Evolutionary conservation across 35 echinoderm and acorn worm species (phyloP), one percentile per base, ranked within the genome.

Genomic region (Apostichopus parvimensis): DNA sequence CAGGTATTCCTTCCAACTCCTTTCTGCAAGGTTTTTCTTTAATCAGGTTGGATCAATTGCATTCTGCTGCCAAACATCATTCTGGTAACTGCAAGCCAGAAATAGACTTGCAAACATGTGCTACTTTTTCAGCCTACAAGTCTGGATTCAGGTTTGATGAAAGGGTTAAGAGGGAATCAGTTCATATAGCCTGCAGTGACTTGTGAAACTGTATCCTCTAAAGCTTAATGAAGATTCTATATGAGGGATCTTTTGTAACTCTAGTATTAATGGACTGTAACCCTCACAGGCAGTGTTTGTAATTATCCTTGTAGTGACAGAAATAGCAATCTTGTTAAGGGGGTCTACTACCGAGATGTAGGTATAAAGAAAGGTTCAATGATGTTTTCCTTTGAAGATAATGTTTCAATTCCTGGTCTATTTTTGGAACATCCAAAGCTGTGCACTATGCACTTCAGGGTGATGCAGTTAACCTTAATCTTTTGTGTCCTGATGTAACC

Each of bases 121-220:
- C 34, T 45, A 45, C 34, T 45, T 45, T 45, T 45, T 45, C 34
- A 45, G 34, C 34, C 34, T 45, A 45, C 34, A 45, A 45, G 34
- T 45, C 34, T 45, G 34, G 34, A 45, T 45, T 45, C 34, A 45
- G 2, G 34, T 45, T 45, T 45, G 34, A 45, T 45, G 34, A 45
- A 45, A 45, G 34, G 34, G 34, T 45, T 45, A 45, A 45, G 34
- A 45, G 34, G 34, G 34, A 45, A 45, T 68, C 55, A 55, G 79
- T 25, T 82, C 79, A 82, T 55, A 55, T 54, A 54, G 52, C 79
- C 79, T 54, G 79, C 79, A 82, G 79, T 18, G 79, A 82, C 52
- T 34, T 12, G 53, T 34, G 52, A 82, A 53, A 54, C 79, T 82
- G 52, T 56, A 82, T 82, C 45, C 52, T 54, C 25, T 54, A n/a